Evolutionary conservation across 2,888 invertebrate species (phyloP).

Genomic region (Creontiades dilutus): DNA sequence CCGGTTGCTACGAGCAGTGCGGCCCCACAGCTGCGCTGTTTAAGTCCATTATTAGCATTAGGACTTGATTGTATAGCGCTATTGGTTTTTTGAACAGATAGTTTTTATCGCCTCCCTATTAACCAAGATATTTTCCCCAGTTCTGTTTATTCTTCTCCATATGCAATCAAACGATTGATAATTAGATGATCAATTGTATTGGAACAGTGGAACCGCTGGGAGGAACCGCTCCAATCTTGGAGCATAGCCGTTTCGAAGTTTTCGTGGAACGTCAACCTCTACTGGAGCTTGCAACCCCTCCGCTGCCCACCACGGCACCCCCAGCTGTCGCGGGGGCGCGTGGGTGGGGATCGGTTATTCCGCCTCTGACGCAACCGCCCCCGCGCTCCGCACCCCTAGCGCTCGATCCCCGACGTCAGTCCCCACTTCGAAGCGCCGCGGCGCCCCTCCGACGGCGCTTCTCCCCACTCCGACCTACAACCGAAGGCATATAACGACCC

Average conservation of each 20-base stretch:
- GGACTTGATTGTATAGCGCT: no score
- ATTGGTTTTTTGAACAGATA: no score
- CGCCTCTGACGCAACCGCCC: conserved; percentile 51
- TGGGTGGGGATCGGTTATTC: background rate
- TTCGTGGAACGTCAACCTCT: no score
- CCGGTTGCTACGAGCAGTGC: no score
- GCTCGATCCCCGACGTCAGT: conserved; percentile 10
- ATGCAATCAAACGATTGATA: no score
- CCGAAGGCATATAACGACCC: conserved; percentile 68
- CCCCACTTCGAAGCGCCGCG: conserved; percentile 8
- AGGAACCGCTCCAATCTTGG: background rate
- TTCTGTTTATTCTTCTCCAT: no score
- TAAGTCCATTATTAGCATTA: no score
- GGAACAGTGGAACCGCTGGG: no score
- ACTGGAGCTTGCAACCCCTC: background rate
- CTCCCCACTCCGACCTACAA: conserved; percentile 28
- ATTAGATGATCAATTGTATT: no score
- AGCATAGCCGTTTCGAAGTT: background rate
- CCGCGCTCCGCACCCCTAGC: background rate
- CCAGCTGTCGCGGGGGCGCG: background rate
- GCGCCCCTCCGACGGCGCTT: background rate
- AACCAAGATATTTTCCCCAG: no score
- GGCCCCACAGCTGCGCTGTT: no score
- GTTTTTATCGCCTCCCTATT: no score
- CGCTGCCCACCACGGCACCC: background rate